Conservation (phyloP, 2,797 vertebrate genomes). For the Spinus pinus region DNA sequence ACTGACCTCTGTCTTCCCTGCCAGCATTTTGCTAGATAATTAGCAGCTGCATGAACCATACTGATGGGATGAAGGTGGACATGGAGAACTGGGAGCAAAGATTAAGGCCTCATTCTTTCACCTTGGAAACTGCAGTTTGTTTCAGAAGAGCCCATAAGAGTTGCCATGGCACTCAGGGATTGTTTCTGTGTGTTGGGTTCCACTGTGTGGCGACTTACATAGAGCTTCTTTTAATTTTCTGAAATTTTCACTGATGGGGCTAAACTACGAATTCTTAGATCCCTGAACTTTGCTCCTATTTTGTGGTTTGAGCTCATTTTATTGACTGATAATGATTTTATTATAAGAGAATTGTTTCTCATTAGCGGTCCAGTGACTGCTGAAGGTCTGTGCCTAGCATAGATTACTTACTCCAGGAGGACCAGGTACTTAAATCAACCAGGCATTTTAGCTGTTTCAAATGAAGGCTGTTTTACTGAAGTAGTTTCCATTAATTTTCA, state of each 20-base stretch:
- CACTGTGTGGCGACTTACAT: background rate
- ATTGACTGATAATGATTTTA: slow-evolving; percentile 53
- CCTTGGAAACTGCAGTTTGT: slow-evolving; percentile 10
- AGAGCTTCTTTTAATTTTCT: slow-evolving; percentile 19
- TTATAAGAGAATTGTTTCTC: slow-evolving; percentile 42
- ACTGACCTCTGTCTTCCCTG: background rate
- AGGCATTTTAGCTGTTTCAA: slow-evolving; percentile 27
- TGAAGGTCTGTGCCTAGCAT: background rate
- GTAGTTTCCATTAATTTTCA: slow-evolving; percentile 39
- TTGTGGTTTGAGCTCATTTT: slow-evolving; percentile 23
- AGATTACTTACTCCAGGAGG: slow-evolving; percentile 19
- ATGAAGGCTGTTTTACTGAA: slow-evolving; percentile 35
- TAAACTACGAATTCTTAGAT: slow-evolving; percentile 24
- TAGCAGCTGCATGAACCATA: background rate
- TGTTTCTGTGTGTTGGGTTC: background rate
- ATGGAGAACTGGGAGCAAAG: background rate
- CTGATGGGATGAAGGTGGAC: background rate
- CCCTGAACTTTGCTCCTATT: slow-evolving; percentile 44
- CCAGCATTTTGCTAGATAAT: slow-evolving; percentile 2
- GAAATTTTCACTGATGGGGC: background rate
- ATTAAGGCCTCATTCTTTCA: slow-evolving; percentile 43
- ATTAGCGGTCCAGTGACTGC: background rate
- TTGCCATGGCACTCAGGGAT: slow-evolving; percentile 15
- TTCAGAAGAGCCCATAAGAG: slow-evolving; percentile 3
- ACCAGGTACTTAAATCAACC: slow-evolving; percentile 32